phyloP scores from a whole-genome alignment of 1,140 invertebrate species.

The silkworm (Bombyx mori) region DNA sequence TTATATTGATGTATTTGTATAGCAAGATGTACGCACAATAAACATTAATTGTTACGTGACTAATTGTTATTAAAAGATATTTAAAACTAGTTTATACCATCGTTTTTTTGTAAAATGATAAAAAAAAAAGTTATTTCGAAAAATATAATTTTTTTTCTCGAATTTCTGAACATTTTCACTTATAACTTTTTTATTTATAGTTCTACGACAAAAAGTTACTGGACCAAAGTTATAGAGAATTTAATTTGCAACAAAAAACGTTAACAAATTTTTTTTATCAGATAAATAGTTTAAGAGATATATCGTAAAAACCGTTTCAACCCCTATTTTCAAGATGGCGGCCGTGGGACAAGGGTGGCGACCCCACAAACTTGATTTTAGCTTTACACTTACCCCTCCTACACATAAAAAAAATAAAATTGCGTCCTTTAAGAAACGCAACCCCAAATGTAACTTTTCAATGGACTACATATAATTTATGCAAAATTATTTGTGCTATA shows the following conservation, averaged over 20 bases:
- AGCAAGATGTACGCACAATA: constrained; percentile 10
- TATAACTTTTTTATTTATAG: neutral
- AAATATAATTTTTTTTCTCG: neutral
- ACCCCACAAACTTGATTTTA: constrained; percentile 9
- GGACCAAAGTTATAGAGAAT: neutral
- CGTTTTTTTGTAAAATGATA: constrained; percentile 5
- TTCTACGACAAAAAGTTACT: constrained; percentile 5
- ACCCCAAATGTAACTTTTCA: too few species aligned
- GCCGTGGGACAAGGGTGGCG: neutral
- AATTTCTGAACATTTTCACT: neutral
- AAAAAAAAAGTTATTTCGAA: constrained; percentile 7
- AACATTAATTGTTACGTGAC: constrained; percentile 7
- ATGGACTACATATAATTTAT: neutral
- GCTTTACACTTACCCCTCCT: neutral
- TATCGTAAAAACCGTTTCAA: constrained; percentile 2
- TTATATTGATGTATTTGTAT: constrained; percentile 12
- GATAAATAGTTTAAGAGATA: neutral
- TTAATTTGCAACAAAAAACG: constrained; percentile 1
- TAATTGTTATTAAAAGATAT: too few species aligned
- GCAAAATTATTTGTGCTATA: too few species aligned
- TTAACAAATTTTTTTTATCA: constrained; percentile 1
- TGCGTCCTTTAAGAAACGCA: too few species aligned
- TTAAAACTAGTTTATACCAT: neutral
- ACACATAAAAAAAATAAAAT: neutral
- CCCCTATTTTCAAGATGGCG: constrained; percentile 8